Percentiles rank a stretch among this genome's conserved stretches.
These are phyloP conservation scores for Patella caerulea DNA, from an alignment of 2,888 invertebrate species.

Conservation along the genomic window DNA sequence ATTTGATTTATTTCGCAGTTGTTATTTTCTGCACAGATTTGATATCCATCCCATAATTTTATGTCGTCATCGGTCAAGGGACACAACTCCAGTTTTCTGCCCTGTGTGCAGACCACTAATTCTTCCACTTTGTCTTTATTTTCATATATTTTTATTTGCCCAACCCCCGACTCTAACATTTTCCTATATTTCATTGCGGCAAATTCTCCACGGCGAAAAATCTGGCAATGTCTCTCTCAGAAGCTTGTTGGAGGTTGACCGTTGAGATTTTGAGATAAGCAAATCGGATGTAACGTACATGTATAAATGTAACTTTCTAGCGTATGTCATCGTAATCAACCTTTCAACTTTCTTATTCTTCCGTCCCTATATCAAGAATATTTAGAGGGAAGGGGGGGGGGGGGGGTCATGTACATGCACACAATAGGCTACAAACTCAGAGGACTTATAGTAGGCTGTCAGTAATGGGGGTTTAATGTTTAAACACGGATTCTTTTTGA, in stretches of 20 bases:
- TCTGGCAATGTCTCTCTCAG: background rate
- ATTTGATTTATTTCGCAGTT: background rate
- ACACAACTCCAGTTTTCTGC: background rate
- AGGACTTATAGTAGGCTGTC: no score
- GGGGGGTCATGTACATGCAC: background rate
- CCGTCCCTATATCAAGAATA: background rate
- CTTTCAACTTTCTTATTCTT: background rate
- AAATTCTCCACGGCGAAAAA: background rate
- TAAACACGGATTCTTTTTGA: no score
- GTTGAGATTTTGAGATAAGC: no score
- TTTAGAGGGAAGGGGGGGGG: background rate
- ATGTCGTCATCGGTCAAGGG: background rate
- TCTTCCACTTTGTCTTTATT: background rate
- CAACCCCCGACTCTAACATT: background rate
- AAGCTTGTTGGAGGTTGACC: no score
- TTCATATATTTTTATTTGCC: background rate
- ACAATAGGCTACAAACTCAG: no score
- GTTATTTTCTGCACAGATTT: background rate
- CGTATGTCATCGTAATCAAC: background rate
- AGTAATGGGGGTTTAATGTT: no score
- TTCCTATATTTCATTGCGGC: background rate
- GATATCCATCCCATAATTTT: conserved; percentile 6
- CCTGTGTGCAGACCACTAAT: background rate
- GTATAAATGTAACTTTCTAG: background rate
- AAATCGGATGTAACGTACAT: no score